Evolutionary conservation across 2,888 invertebrate genomes (phyloP).

Genomic region (Lithosia quadra): DNA sequence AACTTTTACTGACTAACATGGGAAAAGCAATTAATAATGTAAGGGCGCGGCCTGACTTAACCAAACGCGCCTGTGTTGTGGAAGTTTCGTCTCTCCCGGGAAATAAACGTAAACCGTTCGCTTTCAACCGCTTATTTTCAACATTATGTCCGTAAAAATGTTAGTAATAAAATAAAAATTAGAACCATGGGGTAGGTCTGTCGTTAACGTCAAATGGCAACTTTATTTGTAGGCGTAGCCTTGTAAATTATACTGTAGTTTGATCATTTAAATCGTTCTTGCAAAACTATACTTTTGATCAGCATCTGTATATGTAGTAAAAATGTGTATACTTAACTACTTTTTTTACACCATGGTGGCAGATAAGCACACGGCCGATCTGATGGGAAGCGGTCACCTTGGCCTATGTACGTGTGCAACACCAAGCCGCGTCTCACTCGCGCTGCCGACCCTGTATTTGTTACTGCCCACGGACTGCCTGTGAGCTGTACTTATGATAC

Average conservation of each 20-base stretch:
- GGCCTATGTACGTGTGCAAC: no score
- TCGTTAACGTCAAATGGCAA: background rate
- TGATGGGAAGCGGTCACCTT: no score
- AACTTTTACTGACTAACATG: background rate
- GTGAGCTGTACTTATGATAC: no score
- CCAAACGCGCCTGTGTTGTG: constrained; percentile 43
- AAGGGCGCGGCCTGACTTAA: constrained; percentile 37
- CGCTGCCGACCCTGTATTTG: no score
- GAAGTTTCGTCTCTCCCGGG: constrained; percentile 46
- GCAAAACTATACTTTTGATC: no score
- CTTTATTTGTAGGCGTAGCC: background rate
- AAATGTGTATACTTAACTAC: no score
- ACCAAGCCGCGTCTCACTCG: no score
- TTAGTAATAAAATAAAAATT: constrained; percentile 14
- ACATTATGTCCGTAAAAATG: constrained; percentile 13
- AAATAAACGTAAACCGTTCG: constrained; percentile 45
- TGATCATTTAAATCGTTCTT: background rate
- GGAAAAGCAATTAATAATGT: constrained; percentile 18
- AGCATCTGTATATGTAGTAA: no score
- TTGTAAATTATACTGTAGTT: background rate
- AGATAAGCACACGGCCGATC: no score
- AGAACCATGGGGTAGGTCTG: constrained; percentile 8
- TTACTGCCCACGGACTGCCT: no score
- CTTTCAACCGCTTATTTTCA: constrained; percentile 24
- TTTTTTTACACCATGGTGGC: no score